A percentile compares a stretch with the other conserved stretches of the same genome.
Evolutionary conservation across 2,888 invertebrate genomes (phyloP).

Genomic region (Drosophila siamana): DNA sequence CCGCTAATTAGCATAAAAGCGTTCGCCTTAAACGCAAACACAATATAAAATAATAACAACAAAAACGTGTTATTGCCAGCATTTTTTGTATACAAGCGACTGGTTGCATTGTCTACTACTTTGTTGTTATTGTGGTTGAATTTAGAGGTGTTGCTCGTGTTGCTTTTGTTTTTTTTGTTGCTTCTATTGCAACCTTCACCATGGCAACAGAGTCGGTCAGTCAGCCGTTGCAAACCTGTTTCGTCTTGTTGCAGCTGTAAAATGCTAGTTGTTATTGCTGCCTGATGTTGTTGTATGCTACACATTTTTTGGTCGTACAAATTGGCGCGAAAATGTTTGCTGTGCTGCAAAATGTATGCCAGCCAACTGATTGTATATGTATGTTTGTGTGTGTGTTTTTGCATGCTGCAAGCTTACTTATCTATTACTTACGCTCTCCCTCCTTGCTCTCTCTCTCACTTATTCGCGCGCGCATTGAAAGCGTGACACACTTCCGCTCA

Average conservation of each 20-base stretch:
- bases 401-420: slow-evolving; percentile 39
- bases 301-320: slow-evolving; percentile 61
- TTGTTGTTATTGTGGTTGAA: slow-evolving; percentile 30
- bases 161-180: slow-evolving; percentile 33
- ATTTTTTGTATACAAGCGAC: slow-evolving; percentile 46
- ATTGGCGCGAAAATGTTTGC: slow-evolving; percentile 77
- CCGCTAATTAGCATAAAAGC: slow-evolving; percentile 62
- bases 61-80: slow-evolving; percentile 67
- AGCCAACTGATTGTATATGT: slow-evolving; percentile 16
- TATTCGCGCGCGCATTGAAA: neutral
- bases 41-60: slow-evolving; percentile 41
- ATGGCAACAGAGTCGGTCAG: slow-evolving; percentile 67
- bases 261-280: slow-evolving; percentile 36
- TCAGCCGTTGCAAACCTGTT: slow-evolving; percentile 74
- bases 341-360: slow-evolving; percentile 76
- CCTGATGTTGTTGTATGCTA: slow-evolving; percentile 39
- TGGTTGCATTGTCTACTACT: slow-evolving; percentile 46
- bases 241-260: slow-evolving; percentile 49
- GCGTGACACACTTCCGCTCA: slow-evolving; percentile 67
- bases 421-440: slow-evolving; percentile 9
- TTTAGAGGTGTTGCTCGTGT: slow-evolving; percentile 17
- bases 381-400: slow-evolving; percentile 2
- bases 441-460: slow-evolving; percentile 6
- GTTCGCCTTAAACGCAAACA: slow-evolving; percentile 40
- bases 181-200: slow-evolving; percentile 72